A percentile compares a stretch with the other conserved stretches of the same genome.
Conservation (phyloP, 2,888 invertebrate genomes). For the Prosapia bicincta region DNA sequence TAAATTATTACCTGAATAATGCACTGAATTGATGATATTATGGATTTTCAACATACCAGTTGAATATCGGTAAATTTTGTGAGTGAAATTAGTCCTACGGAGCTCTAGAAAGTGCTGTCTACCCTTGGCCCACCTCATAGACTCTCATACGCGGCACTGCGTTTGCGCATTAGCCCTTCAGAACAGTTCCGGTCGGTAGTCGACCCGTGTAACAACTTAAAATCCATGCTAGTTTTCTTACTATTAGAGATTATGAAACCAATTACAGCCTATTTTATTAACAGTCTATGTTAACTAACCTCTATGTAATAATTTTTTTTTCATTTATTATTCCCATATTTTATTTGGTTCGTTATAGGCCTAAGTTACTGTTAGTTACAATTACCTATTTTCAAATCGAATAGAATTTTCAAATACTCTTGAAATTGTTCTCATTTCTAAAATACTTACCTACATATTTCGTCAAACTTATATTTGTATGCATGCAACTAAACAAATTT, state of each 20-base stretch:
- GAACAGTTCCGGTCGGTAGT: conserved; percentile 28
- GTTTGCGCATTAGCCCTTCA: conserved; percentile 39
- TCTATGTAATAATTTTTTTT: background rate
- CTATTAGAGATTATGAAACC: conserved; percentile 2
- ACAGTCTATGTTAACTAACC: background rate
- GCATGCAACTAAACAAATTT: no score
- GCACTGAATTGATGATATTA: conserved; percentile 32
- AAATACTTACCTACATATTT: no score
- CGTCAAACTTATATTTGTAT: no score
- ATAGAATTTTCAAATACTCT: background rate
- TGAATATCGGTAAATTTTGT: conserved; percentile 35
- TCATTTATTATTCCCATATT: no score
- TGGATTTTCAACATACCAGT: conserved; percentile 30
- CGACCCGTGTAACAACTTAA: conserved; percentile 23
- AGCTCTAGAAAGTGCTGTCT: conserved; percentile 41
- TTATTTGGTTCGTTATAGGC: background rate
- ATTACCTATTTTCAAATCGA: background rate
- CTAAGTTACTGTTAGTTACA: background rate
- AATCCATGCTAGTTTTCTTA: background rate
- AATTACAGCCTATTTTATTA: background rate
- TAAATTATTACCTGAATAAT: conserved; percentile 25
- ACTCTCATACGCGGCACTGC: conserved; percentile 41
- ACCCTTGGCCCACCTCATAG: conserved; percentile 40
- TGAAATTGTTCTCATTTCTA: no score
- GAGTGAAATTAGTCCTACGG: conserved; percentile 41